These are phyloP conservation scores for Rhinoraja longicauda DNA, from an alignment of 2,797 vertebrate species.

Conservation along the genomic window DNA sequence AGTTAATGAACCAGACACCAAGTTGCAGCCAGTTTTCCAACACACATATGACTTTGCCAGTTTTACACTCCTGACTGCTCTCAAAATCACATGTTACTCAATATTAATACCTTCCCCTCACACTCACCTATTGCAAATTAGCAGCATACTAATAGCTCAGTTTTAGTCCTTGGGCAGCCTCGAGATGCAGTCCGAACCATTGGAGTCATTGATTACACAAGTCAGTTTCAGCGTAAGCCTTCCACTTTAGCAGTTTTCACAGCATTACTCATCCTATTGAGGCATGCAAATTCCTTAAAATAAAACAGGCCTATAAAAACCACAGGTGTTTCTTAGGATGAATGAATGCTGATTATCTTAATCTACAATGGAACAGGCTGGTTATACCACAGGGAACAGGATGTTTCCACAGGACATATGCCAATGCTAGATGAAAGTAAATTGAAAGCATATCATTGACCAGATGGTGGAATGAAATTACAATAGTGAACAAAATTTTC, in stretches of 20 bases:
- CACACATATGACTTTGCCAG: no score
- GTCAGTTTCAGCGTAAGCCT: no score
- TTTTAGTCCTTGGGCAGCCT: neutral
- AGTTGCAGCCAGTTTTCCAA: no score
- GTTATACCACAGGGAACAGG: neutral
- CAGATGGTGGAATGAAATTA: neutral
- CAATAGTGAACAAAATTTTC: neutral
- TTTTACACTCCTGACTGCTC: no score
- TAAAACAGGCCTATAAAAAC: neutral
- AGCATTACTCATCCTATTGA: neutral
- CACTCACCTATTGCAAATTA: neutral
- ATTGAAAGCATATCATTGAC: neutral
- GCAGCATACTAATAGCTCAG: neutral
- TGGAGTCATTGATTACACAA: neutral
- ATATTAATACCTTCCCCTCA: no score
- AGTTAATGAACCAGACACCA: no score
- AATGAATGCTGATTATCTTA: constrained; percentile 33
- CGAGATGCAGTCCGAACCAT: neutral
- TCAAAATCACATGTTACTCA: no score
- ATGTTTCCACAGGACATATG: constrained; percentile 4
- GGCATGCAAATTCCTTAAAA: neutral
- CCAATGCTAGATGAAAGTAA: neutral
- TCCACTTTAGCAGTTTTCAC: neutral
- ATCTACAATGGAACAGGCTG: neutral
- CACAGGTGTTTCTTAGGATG: constrained; percentile 1